Base-by-base conservation (phyloP, 2,113 vertebrate species). In the Myotis brandtii region DNA sequence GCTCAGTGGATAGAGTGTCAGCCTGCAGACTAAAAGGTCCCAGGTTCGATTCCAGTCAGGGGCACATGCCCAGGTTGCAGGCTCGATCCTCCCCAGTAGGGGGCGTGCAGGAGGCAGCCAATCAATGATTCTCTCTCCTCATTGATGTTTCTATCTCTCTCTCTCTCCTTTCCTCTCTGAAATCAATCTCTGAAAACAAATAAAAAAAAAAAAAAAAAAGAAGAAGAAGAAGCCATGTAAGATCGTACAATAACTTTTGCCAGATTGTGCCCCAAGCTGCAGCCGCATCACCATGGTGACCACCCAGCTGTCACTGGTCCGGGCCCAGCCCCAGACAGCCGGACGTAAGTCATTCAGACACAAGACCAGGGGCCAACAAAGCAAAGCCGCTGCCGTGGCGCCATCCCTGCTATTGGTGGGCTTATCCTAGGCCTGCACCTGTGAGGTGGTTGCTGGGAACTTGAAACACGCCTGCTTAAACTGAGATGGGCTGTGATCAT, bases 231-330 rank as follows among this genome's bases (percentile, higher is more conserved):
- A 89, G 50, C 54, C 62, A 54, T 9, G 0, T 67, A 54, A 73
- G 73, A 85, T 84, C 70, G 88, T 56, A 92, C 32, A 85, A 6
- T 75, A 90, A 89, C 80, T 66, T n/a, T 11, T 75, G 76, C 50
- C 67, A 81, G 85, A 67, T 48, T 50, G 30, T n/a, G 18, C 79
- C 64, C 91, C 75, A 85, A 34, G 34, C 64, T 34, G 77, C 34
- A 50, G 52, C 59, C 50, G 11, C 70, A 25, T 5, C 3, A 23
- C 23, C 69, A 66, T 0, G 6, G 48, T 43, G 43, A 84, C n/a
- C 21, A 27, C 14, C 62, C 70, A 91, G 76, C 21, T 23, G 9
- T 32, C 2, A 18, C 46, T 18, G 10, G 11, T 20, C 46, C 1
- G 1, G 2, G 86, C 23, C 64, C 27, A 37, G 64, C 12, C 50